Evolutionary conservation across 2,113 vertebrate genomes (phyloP).

Genomic region (Prinia subflava): DNA sequence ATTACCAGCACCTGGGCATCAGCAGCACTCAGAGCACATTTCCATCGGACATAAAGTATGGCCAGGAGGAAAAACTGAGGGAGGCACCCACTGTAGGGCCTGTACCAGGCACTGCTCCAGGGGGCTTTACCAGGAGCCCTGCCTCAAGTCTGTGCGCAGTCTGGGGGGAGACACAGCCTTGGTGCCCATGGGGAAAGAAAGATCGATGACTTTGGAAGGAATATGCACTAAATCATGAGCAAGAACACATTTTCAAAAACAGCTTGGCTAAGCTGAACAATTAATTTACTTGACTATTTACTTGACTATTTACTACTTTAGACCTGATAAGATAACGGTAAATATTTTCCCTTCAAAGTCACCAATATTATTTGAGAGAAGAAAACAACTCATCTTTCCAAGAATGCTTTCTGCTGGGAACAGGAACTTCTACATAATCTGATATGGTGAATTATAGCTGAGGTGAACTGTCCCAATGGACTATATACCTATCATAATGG

Average conservation of each 20-base stretch:
- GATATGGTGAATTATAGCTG: neutral
- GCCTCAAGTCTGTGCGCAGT: neutral
- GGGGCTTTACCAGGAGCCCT: neutral
- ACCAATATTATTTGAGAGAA: neutral
- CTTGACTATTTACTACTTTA: too few relatives aligned
- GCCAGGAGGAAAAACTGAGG: neutral
- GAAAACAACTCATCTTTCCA: neutral
- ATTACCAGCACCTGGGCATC: neutral
- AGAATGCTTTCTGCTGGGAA: neutral
- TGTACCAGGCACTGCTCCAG: neutral
- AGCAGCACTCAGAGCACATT: neutral
- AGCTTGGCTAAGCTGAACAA: neutral
- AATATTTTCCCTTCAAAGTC: neutral
- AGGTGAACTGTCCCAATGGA: neutral
- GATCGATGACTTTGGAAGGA: neutral
- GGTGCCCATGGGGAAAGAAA: neutral
- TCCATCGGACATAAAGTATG: neutral
- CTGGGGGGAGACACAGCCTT: neutral
- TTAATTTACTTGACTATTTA: neutral
- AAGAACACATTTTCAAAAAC: neutral
- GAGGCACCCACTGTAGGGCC: neutral
- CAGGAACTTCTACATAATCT: neutral
- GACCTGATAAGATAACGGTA: neutral
- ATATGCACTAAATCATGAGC: neutral
- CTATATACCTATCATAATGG: neutral